Evolutionary conservation across 2,888 invertebrate genomes (phyloP), one percentile per base, ranked within the genome.

Genomic region (Agonopterix arenella): DNA sequence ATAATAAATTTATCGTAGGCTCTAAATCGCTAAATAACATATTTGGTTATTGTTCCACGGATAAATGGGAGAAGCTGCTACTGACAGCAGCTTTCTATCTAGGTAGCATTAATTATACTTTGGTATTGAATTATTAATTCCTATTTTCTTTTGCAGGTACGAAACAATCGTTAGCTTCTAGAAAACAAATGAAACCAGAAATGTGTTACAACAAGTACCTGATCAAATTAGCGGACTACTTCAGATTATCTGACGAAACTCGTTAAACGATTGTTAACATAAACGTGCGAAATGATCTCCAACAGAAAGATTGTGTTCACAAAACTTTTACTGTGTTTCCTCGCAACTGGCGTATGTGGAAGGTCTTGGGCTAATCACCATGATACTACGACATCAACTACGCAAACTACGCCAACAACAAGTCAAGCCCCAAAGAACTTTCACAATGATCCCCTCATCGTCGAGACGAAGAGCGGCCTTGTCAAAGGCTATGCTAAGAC

Each of bases 391-490:
- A 90, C 89, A 1, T 88, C 89, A 5, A 88, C 89, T 1, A 89
- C 89, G 10, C 82, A 85, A 60, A 85, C 85, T 0, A 88, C 89
- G 8, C 86, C 90, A 1, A 89, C 86, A 11, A 89, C 89, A 43
- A 88, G 77, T 55, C 77, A 76, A 5, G 68, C 71, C 49, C 89
- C 89, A 50, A 89, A 85, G 64, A 89, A 89, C 60, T 83, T 90
- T 58, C 89, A 90, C 63, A 89, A 89, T 74, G 96, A 96, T 76
- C 94, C 95, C 0, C 89, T 96, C 55, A 93, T 96, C 49, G 95
- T 97, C 45, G 94, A 95, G 77, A 97, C 96, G 18, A 94, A 93
- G 59, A 94, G 93, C 66, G 97, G 97, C 1, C 90, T 94, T 53
- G 93, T 97, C 50, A 93, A 95, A 57, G 97, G 97, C 16, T 92